Percentiles rank a stretch among this genome's conserved stretches.
These are phyloP conservation scores for Mimachlamys varia DNA, from an alignment of 2,888 invertebrate species.

Conservation along the genomic window DNA sequence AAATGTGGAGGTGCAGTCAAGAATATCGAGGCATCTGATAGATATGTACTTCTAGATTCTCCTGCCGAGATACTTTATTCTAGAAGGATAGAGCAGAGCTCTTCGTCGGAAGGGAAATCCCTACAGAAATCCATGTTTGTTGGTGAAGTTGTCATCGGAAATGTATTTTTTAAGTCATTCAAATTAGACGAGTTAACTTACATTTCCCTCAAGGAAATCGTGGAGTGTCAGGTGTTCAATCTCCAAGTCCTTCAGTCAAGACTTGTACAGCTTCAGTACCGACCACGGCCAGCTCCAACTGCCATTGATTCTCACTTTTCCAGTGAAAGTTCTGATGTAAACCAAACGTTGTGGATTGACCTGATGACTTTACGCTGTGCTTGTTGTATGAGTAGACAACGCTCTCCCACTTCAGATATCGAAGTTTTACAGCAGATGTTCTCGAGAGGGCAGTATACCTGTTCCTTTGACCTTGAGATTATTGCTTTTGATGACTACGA, in stretches of 20 bases:
- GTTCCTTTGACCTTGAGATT: constrained; percentile 36
- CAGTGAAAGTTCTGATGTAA: constrained; percentile 39
- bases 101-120: not conserved
- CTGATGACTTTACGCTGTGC: constrained; percentile 48
- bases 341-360: constrained; percentile 53
- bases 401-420: constrained; percentile 18
- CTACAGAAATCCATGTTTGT: constrained; percentile 36
- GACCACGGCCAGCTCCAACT: constrained; percentile 46
- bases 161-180: constrained; percentile 42
- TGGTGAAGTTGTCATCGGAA: constrained; percentile 41
- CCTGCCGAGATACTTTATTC: not conserved
- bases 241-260: constrained; percentile 45
- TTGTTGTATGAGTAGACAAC: constrained; percentile 46
- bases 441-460: constrained; percentile 41
- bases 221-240: constrained; percentile 39
- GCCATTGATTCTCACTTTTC: constrained; percentile 44
- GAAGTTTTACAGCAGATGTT: constrained; percentile 41
- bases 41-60: constrained; percentile 38
- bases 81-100: not conserved
- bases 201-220: constrained; percentile 49
- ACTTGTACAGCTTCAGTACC: constrained; percentile 42
- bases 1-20: constrained; percentile 46
- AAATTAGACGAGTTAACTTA: constrained; percentile 43
- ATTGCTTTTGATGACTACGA: constrained; percentile 43
- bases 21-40: constrained; percentile 25